Base-by-base conservation (phyloP, 2,113 vertebrate species). In the Sylvilagus bachmani region DNA sequence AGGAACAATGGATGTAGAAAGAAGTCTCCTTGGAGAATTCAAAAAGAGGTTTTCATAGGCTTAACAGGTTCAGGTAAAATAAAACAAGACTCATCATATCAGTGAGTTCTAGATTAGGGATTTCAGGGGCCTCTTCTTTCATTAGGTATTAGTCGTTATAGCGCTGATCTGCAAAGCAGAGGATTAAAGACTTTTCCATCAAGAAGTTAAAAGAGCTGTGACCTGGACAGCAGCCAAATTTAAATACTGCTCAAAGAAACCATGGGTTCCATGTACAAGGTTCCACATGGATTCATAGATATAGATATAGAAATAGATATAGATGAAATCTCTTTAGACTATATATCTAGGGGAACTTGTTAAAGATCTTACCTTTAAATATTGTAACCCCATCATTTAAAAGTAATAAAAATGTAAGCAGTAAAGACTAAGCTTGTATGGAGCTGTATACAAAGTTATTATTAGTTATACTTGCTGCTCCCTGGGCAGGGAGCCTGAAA, bases 401-500 rank as follows among this genome's bases (percentile, higher is more conserved):
- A 92, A 70, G 77, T 71, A 74, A 89, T 16, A 74, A 69, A 94
- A 83, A 83, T 71, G 33, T 24, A 78, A 89, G 51, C 51, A 77
- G 62, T 77, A 69, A 88, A 91, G 77, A 38, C 62, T 31, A 91
- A 79, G 70, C 90, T 90, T 93, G 78, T 61, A 89, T 49, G 5
- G 38, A 82, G 29, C 85, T 89, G 31, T 80, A 81, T 75, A 66
- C 75, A 74, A 81, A 90, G 53, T 77, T 92, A 74, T 81, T 94
- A 86, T 89, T 95, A 92, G 75, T 91, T 83, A 92, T 73, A 29
- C 55, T 92, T 38, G 88, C 91, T 96, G n/a, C 17, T 96, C 78
- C 97, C 95, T 80, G 74, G n/a, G 51, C 77, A 81, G 13, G 31
- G 51, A 95, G 38, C 61, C 86, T 67, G 64, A 75, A 93, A 44